phyloP scores from a whole-genome alignment of 2,113 vertebrate genomes.

The Mixornis gularis region DNA sequence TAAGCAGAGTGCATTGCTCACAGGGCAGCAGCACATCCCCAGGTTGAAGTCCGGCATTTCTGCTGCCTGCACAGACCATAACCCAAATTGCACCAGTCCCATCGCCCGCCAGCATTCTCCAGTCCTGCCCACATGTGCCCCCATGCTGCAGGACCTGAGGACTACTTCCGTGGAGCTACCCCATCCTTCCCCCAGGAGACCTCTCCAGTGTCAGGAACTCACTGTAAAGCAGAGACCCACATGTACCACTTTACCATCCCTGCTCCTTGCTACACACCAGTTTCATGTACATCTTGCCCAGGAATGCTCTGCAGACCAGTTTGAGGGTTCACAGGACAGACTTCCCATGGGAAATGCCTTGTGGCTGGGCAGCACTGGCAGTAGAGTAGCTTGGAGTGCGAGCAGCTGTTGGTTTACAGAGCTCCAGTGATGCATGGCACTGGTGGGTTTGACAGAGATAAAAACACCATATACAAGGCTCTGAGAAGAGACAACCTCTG shows the following conservation, averaged over 20 bases:
- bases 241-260: background rate
- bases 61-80: background rate
- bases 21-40: background rate
- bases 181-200: background rate
- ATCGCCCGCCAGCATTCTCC: rapidly evolving
- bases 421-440: background rate
- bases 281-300: background rate
- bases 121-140: background rate
- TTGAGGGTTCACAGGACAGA: background rate
- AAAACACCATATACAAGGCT: background rate
- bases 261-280: background rate
- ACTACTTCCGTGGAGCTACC: background rate
- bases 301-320: background rate
- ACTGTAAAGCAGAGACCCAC: background rate
- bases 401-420: background rate
- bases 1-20: background rate
- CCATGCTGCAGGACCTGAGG: background rate
- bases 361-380: background rate
- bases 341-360: background rate
- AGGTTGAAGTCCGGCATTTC: background rate
- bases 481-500: background rate
- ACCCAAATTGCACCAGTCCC: background rate
- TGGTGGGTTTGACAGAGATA: background rate
- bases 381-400: background rate
- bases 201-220: background rate